Base-by-base conservation (phyloP, 2,113 vertebrate genomes). In the Thomomys bottae region DNA sequence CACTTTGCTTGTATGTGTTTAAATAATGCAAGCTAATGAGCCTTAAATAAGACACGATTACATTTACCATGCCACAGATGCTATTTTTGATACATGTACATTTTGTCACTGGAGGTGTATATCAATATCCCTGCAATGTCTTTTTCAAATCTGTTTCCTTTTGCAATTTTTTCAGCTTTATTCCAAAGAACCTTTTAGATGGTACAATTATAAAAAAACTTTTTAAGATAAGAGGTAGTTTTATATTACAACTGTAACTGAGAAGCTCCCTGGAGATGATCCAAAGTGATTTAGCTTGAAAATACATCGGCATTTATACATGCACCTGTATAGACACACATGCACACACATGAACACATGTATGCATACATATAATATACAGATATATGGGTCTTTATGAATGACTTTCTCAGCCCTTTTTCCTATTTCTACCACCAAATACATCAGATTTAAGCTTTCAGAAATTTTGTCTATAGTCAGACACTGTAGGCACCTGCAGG, bases 201-300 rank as follows among this genome's bases (percentile, higher is more conserved):
- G 2, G 10, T 86, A 7, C 11, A 45, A 61, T 73, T 82, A 54
- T 26, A 67, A 40, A 67, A 40, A 88, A 40, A 0, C 1, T 81
- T 91, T 79, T 84, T 89, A n/a, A 20, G 59, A 84, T 49, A 36
- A 0, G 75, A 14, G 17, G 10, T 68, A 88, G 24, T 38, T 2
- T 17, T 23, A n/a, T 26, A 70, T 49, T 75, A 87, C 49, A 88
- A 40, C 17, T 57, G 2, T 57, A 84, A 21, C 32, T 77, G 26
- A 77, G 8, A 84, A 57, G 94, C 12, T 67, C 45, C 88, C 11
- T 64, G 49, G 0, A 78, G 42, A 84, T 84, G 54, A 40, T 32
- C 3, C 91, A 88, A 93, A 54, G 23, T 89, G 12, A 88, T 70
- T 86, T 81, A 80, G 64, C 38, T 90, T 36, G 66, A 80, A 87